Conservation (phyloP, 2,797 vertebrate species). For the Pipistrellus kuhlii region DNA sequence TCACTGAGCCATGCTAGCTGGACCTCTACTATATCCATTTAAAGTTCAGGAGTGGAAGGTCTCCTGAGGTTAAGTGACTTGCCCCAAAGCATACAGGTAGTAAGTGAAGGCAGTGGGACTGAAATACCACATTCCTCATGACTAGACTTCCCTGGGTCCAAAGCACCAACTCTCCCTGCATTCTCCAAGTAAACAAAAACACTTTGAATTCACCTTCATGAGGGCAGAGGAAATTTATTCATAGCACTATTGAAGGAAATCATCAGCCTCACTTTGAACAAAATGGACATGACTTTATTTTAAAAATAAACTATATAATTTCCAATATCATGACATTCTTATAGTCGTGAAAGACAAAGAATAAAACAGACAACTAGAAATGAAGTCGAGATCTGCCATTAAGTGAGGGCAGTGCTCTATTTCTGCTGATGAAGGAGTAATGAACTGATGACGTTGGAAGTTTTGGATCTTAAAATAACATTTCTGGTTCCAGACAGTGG, state of each 20-base stretch:
- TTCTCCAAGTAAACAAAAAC: neutral
- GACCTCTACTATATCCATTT: neutral
- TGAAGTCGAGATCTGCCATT: constrained; percentile 12
- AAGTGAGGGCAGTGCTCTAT: neutral
- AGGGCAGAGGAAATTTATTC: neutral
- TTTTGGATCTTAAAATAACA: constrained; percentile 58
- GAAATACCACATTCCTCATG: neutral
- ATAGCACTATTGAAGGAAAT: constrained; percentile 10
- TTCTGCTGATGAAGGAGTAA: constrained; percentile 50
- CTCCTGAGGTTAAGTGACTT: neutral
- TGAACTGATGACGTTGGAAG: neutral
- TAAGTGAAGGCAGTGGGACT: neutral
- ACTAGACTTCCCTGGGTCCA: neutral
- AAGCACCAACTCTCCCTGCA: neutral
- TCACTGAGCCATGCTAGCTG: too few species aligned
- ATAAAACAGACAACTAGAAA: constrained; percentile 41
- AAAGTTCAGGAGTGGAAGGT: neutral
- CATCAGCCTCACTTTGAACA: constrained; percentile 54
- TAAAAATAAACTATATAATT: neutral
- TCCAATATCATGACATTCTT: neutral
- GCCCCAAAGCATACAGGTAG: neutral
- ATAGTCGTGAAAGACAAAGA: constrained; percentile 30
- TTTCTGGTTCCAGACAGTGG: constrained; percentile 59
- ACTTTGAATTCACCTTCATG: constrained; percentile 1
- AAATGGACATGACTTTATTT: neutral